Conservation (phyloP, 2,797 vertebrate species). For the Podarcis siculus region DNA sequence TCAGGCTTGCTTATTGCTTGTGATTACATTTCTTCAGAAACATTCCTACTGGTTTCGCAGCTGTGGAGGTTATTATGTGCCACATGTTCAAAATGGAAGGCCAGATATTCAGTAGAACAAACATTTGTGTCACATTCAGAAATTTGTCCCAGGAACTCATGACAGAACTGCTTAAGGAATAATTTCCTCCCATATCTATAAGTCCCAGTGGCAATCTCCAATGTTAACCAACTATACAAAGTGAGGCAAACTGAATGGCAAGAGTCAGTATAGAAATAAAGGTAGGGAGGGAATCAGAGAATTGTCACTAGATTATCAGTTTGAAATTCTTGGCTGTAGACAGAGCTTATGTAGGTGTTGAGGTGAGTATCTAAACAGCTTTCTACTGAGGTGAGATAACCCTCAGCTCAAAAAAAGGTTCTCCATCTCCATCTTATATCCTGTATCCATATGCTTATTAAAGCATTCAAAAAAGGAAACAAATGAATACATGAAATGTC, state of each 20-base stretch:
- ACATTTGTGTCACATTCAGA: background rate
- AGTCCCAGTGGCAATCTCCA: background rate
- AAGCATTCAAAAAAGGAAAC: background rate
- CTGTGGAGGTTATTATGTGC: background rate
- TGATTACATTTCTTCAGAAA: slow-evolving; percentile 14
- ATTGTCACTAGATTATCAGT: background rate
- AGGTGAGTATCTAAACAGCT: no score
- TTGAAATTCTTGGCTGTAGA: background rate
- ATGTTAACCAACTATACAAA: background rate
- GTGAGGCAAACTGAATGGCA: background rate
- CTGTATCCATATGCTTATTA: background rate
- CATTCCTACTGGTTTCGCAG: background rate
- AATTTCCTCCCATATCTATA: background rate
- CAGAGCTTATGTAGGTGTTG: background rate
- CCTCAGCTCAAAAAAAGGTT: no score
- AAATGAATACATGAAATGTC: background rate
- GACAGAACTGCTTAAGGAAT: background rate
- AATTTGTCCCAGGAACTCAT: background rate
- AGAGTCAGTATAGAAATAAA: background rate
- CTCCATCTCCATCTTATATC: no score
- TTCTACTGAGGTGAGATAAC: no score
- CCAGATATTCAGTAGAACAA: slow-evolving; percentile 4
- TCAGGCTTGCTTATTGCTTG: background rate
- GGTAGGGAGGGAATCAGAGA: no score
- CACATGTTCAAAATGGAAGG: slow-evolving; percentile 9